Evolutionary conservation across 2,888 invertebrate species (phyloP), one percentile per base, ranked within the genome.

Genomic region (Leptopilina myrica): DNA sequence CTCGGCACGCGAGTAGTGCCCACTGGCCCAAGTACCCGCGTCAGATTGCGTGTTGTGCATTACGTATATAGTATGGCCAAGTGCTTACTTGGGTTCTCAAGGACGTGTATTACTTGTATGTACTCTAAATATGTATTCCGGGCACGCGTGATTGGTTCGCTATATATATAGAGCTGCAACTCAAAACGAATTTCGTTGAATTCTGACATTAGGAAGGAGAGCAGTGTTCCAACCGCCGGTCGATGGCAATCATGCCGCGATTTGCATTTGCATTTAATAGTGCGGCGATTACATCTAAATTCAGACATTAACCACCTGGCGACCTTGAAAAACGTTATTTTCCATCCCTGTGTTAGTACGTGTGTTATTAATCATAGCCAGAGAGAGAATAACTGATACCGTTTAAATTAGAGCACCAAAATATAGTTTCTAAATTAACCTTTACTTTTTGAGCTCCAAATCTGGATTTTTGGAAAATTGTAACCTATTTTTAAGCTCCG

Each of bases 1-100:
- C 79, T 76, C 76, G 80, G 83, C 82, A 82, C 82, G 83, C 82
- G 82, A 83, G 78, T 81, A 83, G 78, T 81, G 67, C 76, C 78
- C 65, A 83, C 78, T 81, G 67, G 73, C 78, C 33, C 62, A 79
- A 79, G 78, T 80, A 79, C 76, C 78, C 75, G 78, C 82, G 76
- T 53, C 77, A 78, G 78, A 79, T 81, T 81, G 83, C 81, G 81
- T 83, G 82, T 78, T 79, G 80, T 59, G 81, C 80, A 82, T 81
- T 79, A 82, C 77, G 80, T 77, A n/a, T n/a, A n/a, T n/a, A 62
- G 20, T 79, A 78, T 78, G 79, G 56, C 79, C 76, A 26, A 78
- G 56, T 76, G 62, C 76, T 73, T 76, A 73, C 64, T 76, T 64
- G n/a, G 20, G 69, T 79, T 78, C 81, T 77, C 81, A 83, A 83